phyloP scores from a whole-genome alignment of 2,113 vertebrate genomes.

The Rhynchopsitta pachyrhyncha region DNA sequence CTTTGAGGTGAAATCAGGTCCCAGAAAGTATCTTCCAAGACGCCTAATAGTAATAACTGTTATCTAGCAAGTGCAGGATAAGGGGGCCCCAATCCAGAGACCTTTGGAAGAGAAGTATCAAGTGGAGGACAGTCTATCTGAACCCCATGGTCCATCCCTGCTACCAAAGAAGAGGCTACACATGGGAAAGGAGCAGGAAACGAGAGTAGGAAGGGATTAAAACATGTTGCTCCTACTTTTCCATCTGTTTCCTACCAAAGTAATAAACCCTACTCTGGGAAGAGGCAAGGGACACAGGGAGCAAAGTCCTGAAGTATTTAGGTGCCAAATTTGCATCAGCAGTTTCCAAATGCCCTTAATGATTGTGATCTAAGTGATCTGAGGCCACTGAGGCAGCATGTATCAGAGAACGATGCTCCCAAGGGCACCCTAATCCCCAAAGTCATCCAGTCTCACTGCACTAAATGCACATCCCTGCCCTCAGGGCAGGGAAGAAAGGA shows the following conservation, averaged over 20 bases:
- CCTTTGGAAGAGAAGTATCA: not conserved
- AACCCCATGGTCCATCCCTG: not conserved
- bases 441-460: not conserved
- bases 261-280: not conserved
- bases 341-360: not conserved
- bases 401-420: not conserved
- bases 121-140: not conserved
- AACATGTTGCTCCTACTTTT: not conserved
- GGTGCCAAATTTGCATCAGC: not conserved
- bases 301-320: not conserved
- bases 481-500: not conserved
- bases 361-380: not conserved
- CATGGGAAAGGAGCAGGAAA: not conserved
- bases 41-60: not conserved
- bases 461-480: not conserved
- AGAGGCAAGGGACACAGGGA: not conserved
- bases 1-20: not conserved
- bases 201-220: not conserved
- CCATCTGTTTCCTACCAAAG: not conserved
- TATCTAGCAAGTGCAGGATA: not conserved
- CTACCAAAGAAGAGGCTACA: not conserved
- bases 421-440: not conserved
- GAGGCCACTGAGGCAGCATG: not conserved
- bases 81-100: not conserved
- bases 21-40: not conserved